A percentile compares a stretch with the other conserved stretches of the same genome.
phyloP scores from a whole-genome alignment of 2,888 invertebrate species.

The Torymus aiolomorphi region DNA sequence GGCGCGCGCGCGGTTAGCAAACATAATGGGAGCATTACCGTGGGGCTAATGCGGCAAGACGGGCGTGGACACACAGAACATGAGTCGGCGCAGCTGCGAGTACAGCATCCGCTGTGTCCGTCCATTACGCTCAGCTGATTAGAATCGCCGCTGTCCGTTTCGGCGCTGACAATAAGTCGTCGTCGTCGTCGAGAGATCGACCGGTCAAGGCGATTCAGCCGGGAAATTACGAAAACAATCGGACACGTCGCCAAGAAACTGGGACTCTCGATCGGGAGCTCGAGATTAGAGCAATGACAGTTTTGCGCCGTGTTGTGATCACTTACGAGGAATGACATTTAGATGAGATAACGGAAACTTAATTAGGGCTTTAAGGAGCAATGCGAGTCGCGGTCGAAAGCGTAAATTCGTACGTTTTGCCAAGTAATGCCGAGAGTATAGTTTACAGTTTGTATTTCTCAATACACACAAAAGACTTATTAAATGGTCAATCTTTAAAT shows the following conservation, averaged over 20 bases:
- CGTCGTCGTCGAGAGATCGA: slow-evolving; percentile 38
- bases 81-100: background rate
- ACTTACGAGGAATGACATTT: too few relatives aligned
- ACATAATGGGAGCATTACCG: background rate
- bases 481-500: too few relatives aligned
- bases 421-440: too few relatives aligned
- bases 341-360: too few relatives aligned
- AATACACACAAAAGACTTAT: too few relatives aligned
- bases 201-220: slow-evolving; percentile 59
- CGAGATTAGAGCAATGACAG: slow-evolving; percentile 33
- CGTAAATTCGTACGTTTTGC: too few relatives aligned
- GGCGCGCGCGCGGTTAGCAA: too few relatives aligned
- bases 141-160: slow-evolving; percentile 38
- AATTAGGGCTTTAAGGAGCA: too few relatives aligned
- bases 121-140: slow-evolving; percentile 26
- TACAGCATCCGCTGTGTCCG: slow-evolving; percentile 8
- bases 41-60: slow-evolving; percentile 19
- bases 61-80: slow-evolving; percentile 1
- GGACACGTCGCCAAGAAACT: slow-evolving; percentile 27
- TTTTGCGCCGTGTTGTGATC: background rate
- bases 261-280: slow-evolving; percentile 19
- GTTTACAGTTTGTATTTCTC: too few relatives aligned
- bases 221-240: slow-evolving; percentile 53
- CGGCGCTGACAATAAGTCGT: slow-evolving; percentile 31
- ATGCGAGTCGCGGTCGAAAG: too few relatives aligned